phyloP scores from a whole-genome alignment of 2,888 invertebrate species.

The Sabellastarte sp. region DNA sequence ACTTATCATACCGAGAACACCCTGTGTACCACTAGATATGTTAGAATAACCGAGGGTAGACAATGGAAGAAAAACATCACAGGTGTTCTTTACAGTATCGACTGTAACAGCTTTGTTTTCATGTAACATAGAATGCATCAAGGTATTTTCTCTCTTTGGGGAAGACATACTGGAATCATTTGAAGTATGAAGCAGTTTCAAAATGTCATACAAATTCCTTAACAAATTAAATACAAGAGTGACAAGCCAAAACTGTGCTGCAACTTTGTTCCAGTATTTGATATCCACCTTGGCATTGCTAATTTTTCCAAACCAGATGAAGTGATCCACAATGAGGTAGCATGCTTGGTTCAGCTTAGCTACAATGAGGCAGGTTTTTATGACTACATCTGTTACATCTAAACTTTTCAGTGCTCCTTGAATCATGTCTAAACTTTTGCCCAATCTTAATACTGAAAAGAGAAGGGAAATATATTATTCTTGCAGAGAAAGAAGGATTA shows the following conservation, averaged over 20 bases:
- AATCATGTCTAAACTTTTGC: constrained; percentile 78
- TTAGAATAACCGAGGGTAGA: constrained; percentile 77
- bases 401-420: constrained; percentile 74
- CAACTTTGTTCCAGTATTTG: constrained; percentile 71
- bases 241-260: constrained; percentile 76
- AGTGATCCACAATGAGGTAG: constrained; percentile 81
- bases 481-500: too few relatives aligned
- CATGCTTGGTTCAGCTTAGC: constrained; percentile 78
- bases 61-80: constrained; percentile 84
- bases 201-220: constrained; percentile 77
- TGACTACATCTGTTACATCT: constrained; percentile 71
- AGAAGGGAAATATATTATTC: too few relatives aligned
- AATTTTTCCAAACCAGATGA: constrained; percentile 74
- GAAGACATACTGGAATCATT: constrained; percentile 16
- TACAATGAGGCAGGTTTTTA: constrained; percentile 73
- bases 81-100: constrained; percentile 81
- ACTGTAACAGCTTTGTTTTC: constrained; percentile 65
- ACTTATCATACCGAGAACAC: constrained; percentile 76
- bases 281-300: constrained; percentile 66
- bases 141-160: neutral
- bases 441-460: constrained; percentile 76
- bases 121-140: constrained; percentile 60
- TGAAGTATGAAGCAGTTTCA: constrained; percentile 28
- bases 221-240: constrained; percentile 77
- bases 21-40: constrained; percentile 76